Evolutionary conservation across 2,113 vertebrate species (phyloP), one percentile per base, ranked within the genome.

Genomic region (Neolamprologus kungweensis): DNA sequence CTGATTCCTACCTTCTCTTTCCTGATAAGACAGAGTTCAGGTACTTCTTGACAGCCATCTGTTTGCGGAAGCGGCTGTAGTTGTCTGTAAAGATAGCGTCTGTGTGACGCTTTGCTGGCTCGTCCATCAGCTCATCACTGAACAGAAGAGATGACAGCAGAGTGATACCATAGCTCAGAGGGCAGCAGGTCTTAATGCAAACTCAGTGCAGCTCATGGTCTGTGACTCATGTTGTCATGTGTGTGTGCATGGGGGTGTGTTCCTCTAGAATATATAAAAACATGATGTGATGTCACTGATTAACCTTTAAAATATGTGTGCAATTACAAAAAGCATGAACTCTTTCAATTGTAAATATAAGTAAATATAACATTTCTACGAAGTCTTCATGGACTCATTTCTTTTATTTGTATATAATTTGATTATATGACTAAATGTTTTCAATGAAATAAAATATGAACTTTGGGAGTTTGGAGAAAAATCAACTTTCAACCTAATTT

Each of bases 21-120:
- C 97, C 98, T 79, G 97, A 97, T 88, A 99, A 92, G 87, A 99
- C 96, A 26, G 97, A 98, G 91, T 98, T 98, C 93, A 99, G 94
- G 89, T 99, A 99, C 90, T 99, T 99, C 96, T 98, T 99, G 83
- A 98, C 97, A 7, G 98, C 98, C 98, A 99, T 98, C 95, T 99
- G 98, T 95, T 99, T 99, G 83, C 98, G 96, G 88, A 98, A 98
- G 88, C 98, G 98, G 79, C 98, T 99, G 93, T 99, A 99, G 94
- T 98, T 98, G 96, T 99, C 98, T 10, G 98, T 99, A 91, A 99
- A 99, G 92, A 99, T 96, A 21, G 98, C 98, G 4, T 99, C 99
- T 19, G 98, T 98, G 91, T 99, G 98, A 23, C 99, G 98, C 94
- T 99, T 99, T 87, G 97, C 96, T 28, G 97, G 97, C 80, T 97